Conservation (phyloP, 2,888 invertebrate genomes). For the Oeneis ivallda region DNA sequence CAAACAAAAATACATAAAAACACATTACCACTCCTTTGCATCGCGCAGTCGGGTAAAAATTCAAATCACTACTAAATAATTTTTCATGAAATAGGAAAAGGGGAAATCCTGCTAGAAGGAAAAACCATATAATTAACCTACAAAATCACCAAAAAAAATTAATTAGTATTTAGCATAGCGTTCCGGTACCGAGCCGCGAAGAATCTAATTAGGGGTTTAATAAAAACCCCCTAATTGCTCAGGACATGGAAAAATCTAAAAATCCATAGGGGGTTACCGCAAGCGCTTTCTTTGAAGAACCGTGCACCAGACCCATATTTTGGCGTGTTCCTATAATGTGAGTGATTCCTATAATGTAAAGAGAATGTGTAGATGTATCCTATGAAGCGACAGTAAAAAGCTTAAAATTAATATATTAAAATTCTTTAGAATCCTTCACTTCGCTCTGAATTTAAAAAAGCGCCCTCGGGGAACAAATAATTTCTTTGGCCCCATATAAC, state of each 20-base stretch:
- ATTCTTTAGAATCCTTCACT: too few relatives aligned
- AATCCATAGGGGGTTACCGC: background rate
- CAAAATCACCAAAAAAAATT: background rate
- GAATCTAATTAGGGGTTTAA: background rate
- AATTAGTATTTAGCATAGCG: background rate
- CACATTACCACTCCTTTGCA: too few relatives aligned
- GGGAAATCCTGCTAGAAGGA: background rate
- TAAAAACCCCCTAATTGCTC: background rate
- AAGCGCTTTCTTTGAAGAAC: background rate
- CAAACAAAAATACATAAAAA: too few relatives aligned
- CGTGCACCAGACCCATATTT: background rate
- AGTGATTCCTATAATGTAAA: too few relatives aligned
- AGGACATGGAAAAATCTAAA: too few relatives aligned
- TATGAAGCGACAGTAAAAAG: too few relatives aligned
- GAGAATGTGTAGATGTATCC: too few relatives aligned
- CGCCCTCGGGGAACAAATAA: too few relatives aligned
- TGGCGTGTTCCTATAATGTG: too few relatives aligned
- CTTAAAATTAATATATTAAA: too few relatives aligned
- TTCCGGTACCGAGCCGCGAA: background rate
- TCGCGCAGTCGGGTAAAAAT: background rate
- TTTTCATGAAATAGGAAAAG: slow-evolving; percentile 3
- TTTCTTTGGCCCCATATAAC: too few relatives aligned
- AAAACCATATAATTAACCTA: background rate
- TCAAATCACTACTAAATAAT: background rate
- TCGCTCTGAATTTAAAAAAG: too few relatives aligned